A percentile compares a stretch with the other conserved stretches of the same genome.
These are phyloP conservation scores for Syngnathoides biaculeatus DNA, from an alignment of 2,113 vertebrate genomes.

Conservation along the genomic window DNA sequence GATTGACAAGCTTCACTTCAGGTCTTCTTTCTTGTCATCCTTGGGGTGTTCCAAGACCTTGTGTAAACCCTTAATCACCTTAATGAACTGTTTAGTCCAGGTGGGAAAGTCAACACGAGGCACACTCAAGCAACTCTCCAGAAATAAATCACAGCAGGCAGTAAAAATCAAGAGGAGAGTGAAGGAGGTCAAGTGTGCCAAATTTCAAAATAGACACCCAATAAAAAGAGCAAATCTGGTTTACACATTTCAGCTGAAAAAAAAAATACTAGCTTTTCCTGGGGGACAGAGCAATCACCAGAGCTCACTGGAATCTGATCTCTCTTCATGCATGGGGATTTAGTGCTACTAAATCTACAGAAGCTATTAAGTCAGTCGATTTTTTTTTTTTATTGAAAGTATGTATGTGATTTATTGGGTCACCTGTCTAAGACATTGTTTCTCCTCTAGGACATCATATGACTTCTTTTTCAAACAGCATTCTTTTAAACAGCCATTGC, in stretches of 20 bases:
- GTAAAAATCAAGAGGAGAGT: constrained; percentile 44
- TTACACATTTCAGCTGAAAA: constrained; percentile 50
- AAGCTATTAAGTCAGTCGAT: constrained; percentile 39
- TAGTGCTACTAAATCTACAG: constrained; percentile 12
- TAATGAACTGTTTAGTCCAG: constrained; percentile 48
- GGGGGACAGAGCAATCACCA: constrained; percentile 28
- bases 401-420: not conserved
- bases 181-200: constrained; percentile 57
- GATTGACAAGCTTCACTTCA: constrained; percentile 25
- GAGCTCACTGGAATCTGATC: constrained; percentile 37
- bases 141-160: constrained; percentile 62
- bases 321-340: constrained; percentile 28
- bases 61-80: constrained; percentile 50
- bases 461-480: not conserved
- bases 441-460: not conserved
- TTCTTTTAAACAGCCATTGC: too few species aligned
- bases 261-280: constrained; percentile 32
- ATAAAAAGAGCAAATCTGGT: constrained; percentile 63
- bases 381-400: not conserved
- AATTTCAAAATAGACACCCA: constrained; percentile 62
- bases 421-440: not conserved
- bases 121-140: constrained; percentile 63
- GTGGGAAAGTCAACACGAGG: constrained; percentile 59
- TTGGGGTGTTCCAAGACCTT: constrained; percentile 27
- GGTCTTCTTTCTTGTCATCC: constrained; percentile 37